Conservation (phyloP, 2,797 vertebrate genomes). For the Scarus forsteni region DNA sequence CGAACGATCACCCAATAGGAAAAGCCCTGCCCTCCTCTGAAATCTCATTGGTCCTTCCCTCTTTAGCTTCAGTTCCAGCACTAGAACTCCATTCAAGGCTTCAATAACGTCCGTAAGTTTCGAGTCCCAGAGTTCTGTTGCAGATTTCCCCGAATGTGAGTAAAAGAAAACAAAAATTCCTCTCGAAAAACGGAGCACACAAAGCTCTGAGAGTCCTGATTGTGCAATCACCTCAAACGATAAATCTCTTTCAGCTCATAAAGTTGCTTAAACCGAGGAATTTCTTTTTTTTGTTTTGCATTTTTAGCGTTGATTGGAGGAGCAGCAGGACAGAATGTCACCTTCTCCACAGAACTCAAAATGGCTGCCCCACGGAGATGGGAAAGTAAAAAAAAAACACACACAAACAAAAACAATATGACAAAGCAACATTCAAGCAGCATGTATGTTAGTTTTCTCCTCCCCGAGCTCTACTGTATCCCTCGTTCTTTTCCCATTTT, state of each 20-base stretch:
- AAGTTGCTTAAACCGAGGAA: constrained; percentile 57
- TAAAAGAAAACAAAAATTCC: constrained; percentile 3
- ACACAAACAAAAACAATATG: constrained; percentile 62
- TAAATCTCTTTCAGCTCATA: constrained; percentile 67
- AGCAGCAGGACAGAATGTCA: constrained; percentile 72
- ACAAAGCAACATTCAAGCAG: constrained; percentile 82
- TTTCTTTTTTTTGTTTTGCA: constrained; percentile 66
- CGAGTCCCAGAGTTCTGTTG: constrained; percentile 53
- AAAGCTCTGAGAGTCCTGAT: constrained; percentile 65
- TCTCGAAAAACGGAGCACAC: constrained; percentile 24
- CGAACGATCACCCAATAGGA: constrained; percentile 43
- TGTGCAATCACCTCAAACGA: constrained; percentile 73
- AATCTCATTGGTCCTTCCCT: constrained; percentile 56
- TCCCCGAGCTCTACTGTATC: constrained; percentile 41
- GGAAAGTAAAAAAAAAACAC: constrained; percentile 41
- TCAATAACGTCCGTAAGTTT: constrained; percentile 54
- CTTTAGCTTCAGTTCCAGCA: constrained; percentile 26
- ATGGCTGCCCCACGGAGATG: constrained; percentile 56
- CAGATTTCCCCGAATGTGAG: constrained; percentile 25
- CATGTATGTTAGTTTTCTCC: constrained; percentile 73
- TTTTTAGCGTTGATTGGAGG: constrained; percentile 78
- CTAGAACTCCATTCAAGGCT: constrained; percentile 25
- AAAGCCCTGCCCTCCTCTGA: constrained; percentile 53
- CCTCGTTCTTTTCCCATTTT: constrained; percentile 26
- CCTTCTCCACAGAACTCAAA: constrained; percentile 60